Base-by-base conservation (phyloP, 2,888 invertebrate genomes). In the Hermaeophaga mercurialis region DNA sequence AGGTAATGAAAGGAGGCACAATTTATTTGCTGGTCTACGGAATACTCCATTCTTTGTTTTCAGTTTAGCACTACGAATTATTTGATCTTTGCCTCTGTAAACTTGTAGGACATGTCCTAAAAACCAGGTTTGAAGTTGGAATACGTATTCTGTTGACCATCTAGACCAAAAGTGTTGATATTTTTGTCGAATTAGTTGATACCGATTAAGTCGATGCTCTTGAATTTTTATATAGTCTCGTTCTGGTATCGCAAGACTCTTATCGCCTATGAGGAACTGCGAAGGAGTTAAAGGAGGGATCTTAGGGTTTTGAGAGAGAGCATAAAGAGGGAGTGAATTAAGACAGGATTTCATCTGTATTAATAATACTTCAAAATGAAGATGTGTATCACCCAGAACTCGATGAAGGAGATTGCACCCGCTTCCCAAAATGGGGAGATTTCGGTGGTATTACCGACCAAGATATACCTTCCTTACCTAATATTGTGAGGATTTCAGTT, bases 331-430 rank as follows among this genome's bases (percentile, higher is more conserved):
- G 22, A 69, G 43, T 6, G 65, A 69, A 59, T 73, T 15, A 61
- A 49, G 1, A n/a, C n/a, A n/a, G n/a, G 67, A 65, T 54, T 69
- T 66, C 18, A 70, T 62, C 45, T 68, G 63, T 9, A 49, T 52
- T 3, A 66, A 12, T 2, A 72, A 58, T 43, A 73, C 66, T 49
- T 70, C 66, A 43, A 58, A 66, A 2, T 64, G 67, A 3, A 70
- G 39, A 12, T 34, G 49, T n/a, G 41, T n/a, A 22, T 62, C 53
- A 4, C 69, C 66, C n/a, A 70, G 47, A 4, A 68, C 38, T 9
- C 22, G 59, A 61, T 5, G 59, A n/a, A n/a, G n/a, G n/a, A n/a
- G n/a, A n/a, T n/a, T n/a, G n/a, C n/a, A n/a, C n/a, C n/a, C n/a
- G n/a, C 9, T 56, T 61, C 6, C 64, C 64, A 34, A 64, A 58